Evolutionary conservation across 2,888 invertebrate genomes (phyloP), one percentile per base, ranked within the genome.

Genomic region (Scaptomyza polygonia): DNA sequence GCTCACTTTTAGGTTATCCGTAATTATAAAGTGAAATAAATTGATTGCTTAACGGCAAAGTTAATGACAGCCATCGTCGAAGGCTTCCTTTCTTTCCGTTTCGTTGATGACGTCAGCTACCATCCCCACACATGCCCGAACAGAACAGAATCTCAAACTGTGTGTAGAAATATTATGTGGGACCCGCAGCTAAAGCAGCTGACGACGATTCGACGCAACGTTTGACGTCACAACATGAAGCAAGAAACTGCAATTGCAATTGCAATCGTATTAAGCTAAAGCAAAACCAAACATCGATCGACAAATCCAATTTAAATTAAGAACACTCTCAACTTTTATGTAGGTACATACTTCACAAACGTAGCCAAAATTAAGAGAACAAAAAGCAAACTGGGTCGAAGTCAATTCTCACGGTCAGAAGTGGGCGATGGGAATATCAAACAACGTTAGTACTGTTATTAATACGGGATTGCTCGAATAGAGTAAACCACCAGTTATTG

Each of bases 291-390:
- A 59, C 57, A 53, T 71, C 61, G 79, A 80, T 84, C 85, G 85
- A 72, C 66, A 78, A 85, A 84, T 86, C 85, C 85, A 86, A 86
- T 86, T 82, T 86, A 81, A 86, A 87, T 86, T 48, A 83, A 80
- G 86, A 86, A 67, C 62, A 52, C 66, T 16, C 39, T 74, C 61
- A 16, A 34, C 43, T 32, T 29, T 53, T 53, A 55, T 53, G 51
- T 69, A 78, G 65, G 73, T 76, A 73, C 65, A 51, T 3, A 73
- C 65, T 54, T 3, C 39, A 30, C 34, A 36, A 9, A 30, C 11
- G 30, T 30, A 30, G 30, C 36, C n/a, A 9, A 12, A 32, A 30
- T n/a, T n/a, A n/a, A n/a, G n/a, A n/a, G 9, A 30, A 11, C 11
- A 2, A 32, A 3, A 27, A 34, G 5, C n/a, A 34, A 34, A 34